Base-by-base conservation (phyloP, 2,888 invertebrate species). In the Terebella lapidaria region DNA sequence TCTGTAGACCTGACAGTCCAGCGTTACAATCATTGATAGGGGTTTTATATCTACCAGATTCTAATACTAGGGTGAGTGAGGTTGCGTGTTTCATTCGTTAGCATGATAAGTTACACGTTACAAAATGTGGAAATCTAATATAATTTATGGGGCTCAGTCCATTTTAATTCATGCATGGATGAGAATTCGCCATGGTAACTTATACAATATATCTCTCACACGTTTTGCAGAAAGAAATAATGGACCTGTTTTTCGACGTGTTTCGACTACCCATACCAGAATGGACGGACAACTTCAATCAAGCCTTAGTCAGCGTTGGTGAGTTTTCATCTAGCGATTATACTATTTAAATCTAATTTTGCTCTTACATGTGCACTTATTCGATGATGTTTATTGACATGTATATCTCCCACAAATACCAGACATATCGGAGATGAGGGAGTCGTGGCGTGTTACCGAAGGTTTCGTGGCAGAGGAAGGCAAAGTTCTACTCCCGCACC, bases 401-500 rank as follows among this genome's bases (percentile, higher is more conserved):
- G n/a, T n/a, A 35, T 35, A 10, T 10, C 22, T 24, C 49, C 24
- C 15, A n/a, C 24, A 5, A 28, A 35, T 52, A 30, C 3, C 64
- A 63, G 92, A 94, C 85, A 92, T 92, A 2, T 89, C 90, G 26
- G 79, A 83, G 51, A 81, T 83, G 66, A 83, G 88, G 79, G 91
- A 93, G 67, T 85, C 88, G 0, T 96, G 94, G 94, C 86, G 90
- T 70, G 82, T 96, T 27, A 88, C 88, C 71, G 94, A 94, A 79
- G 95, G 94, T 35, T 96, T 96, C 78, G 90, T 96, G n/a, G 92
- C 91, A 18, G 89, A 91, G 60, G 96, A 96, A 83, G 94, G 93
- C 53, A 86, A 87, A 61, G 86, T 86, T 58, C 87, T 94, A 71
- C 82, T 96, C 78, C 93, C 94, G 64, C 90, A 92, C 77, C 84